A percentile compares a stretch with the other conserved stretches of the same genome.
Conservation (phyloP, 2,113 vertebrate species). For the Archocentrus centrarchus region DNA sequence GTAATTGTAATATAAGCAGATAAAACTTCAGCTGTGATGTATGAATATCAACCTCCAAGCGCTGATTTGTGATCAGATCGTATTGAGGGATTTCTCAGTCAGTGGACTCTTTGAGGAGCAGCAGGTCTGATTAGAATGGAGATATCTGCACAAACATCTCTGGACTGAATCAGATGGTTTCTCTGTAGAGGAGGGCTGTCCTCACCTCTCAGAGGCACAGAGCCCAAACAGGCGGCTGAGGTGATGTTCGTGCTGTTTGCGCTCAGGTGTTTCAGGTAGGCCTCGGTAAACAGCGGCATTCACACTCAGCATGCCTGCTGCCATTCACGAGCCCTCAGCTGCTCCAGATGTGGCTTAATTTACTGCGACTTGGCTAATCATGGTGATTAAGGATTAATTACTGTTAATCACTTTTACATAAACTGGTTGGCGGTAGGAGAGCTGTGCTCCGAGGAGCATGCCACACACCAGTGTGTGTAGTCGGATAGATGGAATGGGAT, state of each 20-base stretch:
- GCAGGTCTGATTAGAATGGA: neutral
- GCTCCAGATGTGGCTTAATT: slow-evolving; percentile 99
- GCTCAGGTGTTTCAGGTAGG: slow-evolving; percentile 84
- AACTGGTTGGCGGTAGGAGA: slow-evolving; percentile 98
- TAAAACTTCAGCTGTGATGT: neutral
- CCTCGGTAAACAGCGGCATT: slow-evolving; percentile 87
- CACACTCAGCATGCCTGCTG: slow-evolving; percentile 83
- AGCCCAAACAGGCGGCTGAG: neutral
- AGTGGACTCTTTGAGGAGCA: neutral
- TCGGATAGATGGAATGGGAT: slow-evolving; percentile 40
- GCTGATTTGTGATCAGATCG: neutral
- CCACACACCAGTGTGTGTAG: slow-evolving; percentile 80
- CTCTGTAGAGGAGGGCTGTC: too few relatives aligned
- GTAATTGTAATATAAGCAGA: neutral
- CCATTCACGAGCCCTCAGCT: slow-evolving; percentile 89
- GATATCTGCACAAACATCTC: neutral
- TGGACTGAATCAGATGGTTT: neutral
- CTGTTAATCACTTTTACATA: slow-evolving; percentile 99
- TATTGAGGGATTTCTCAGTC: neutral
- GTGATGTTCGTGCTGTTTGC: slow-evolving; percentile 10
- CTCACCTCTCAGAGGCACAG: neutral
- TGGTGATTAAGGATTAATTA: slow-evolving; percentile 99
- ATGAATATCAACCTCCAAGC: neutral
- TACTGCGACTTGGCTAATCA: slow-evolving; percentile 99
- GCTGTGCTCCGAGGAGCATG: slow-evolving; percentile 92